These are phyloP conservation scores for Sigmodon hispidus DNA, from an alignment of 2,113 vertebrate species.

Conservation along the genomic window DNA sequence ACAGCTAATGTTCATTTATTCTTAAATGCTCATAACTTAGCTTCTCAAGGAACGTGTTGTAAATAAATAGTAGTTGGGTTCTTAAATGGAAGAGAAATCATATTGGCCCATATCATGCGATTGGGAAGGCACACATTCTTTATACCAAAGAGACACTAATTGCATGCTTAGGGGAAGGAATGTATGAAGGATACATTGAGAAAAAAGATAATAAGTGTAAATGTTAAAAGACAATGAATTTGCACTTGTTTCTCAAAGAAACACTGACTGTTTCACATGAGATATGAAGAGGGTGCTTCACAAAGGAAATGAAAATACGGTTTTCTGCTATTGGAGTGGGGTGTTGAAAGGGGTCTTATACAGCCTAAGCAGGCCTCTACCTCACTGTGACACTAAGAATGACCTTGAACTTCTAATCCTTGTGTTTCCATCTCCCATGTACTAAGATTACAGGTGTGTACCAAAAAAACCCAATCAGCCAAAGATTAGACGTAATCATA, in stretches of 20 bases:
- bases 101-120: background rate
- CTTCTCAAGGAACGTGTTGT: background rate
- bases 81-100: background rate
- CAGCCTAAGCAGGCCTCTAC: background rate
- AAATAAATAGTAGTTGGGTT: background rate
- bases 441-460: background rate
- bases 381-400: background rate
- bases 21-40: background rate
- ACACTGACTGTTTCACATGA: background rate
- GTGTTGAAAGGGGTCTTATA: background rate
- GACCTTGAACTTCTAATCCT: background rate
- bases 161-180: background rate
- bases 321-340: background rate
- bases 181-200: background rate
- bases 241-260: background rate
- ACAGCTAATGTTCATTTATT: background rate
- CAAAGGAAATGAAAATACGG: background rate
- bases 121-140: background rate
- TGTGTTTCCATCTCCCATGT: background rate
- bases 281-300: background rate
- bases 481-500: background rate
- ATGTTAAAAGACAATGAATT: background rate
- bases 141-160: background rate
- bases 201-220: conserved; percentile 45
- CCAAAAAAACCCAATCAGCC: background rate